Percentiles rank a stretch among this genome's conserved stretches.
Evolutionary conservation across 2,113 vertebrate species (phyloP).

Genomic region (Vulpes lagopus): DNA sequence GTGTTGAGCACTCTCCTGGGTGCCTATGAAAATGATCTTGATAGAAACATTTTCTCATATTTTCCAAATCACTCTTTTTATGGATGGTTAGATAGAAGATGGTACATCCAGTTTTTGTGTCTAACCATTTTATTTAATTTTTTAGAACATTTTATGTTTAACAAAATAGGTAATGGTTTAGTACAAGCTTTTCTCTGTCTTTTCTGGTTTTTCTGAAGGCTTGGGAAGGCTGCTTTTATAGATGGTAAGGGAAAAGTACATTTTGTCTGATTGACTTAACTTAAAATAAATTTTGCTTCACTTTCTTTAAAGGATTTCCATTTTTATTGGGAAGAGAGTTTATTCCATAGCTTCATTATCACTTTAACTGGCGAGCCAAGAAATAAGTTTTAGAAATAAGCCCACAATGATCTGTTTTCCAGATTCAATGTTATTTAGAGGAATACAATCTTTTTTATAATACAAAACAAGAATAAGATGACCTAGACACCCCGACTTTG

Average conservation of each 20-base stretch:
- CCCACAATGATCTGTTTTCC: neutral
- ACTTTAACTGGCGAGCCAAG: neutral
- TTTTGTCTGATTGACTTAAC: neutral
- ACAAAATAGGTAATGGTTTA: neutral
- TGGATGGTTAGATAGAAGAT: neutral
- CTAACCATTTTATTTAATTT: neutral
- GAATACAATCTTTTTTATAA: neutral
- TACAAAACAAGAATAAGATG: slow-evolving; percentile 1
- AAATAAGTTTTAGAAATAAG: slow-evolving; percentile 29
- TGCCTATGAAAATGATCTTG: neutral
- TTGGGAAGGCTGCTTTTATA: neutral
- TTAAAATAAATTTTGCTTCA: neutral
- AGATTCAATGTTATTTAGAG: neutral
- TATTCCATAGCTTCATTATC: neutral
- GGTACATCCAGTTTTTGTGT: neutral
- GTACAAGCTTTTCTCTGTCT: neutral
- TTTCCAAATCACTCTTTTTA: slow-evolving; percentile 8
- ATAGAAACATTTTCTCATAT: neutral
- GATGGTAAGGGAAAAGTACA: neutral
- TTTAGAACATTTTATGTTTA: slow-evolving; percentile 32
- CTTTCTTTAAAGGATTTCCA: neutral
- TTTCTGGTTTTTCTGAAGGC: neutral
- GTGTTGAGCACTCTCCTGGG: neutral
- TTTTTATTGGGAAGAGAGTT: slow-evolving; percentile 1
- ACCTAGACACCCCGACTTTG: neutral